phyloP scores from a whole-genome alignment of 2,113 vertebrate genomes.

The Thalassoma bifasciatum region DNA sequence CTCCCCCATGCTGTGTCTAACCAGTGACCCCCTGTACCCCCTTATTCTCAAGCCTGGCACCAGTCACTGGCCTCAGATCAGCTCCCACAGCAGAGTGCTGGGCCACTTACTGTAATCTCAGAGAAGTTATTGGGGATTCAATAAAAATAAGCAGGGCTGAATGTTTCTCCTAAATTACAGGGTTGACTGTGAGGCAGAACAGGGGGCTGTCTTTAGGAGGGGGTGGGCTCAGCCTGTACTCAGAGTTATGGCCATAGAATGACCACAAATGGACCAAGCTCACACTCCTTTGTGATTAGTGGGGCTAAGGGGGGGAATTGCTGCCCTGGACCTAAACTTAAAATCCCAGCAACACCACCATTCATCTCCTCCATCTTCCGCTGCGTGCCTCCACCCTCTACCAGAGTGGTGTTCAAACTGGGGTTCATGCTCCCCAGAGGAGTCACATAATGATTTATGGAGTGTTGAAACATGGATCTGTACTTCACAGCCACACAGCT shows the following conservation, averaged over 20 bases:
- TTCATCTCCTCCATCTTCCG: slow-evolving; percentile 50
- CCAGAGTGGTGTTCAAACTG: slow-evolving; percentile 19
- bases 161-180: slow-evolving; percentile 77
- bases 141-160: slow-evolving; percentile 74
- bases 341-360: slow-evolving; percentile 21
- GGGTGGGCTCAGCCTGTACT: slow-evolving; percentile 26
- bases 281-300: slow-evolving; percentile 67
- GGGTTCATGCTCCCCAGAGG: slow-evolving; percentile 40
- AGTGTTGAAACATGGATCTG: slow-evolving; percentile 56
- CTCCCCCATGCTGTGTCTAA: slow-evolving; percentile 37
- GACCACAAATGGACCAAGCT: slow-evolving; percentile 70
- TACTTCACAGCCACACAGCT: slow-evolving; percentile 48
- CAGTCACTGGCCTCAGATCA: slow-evolving; percentile 54
- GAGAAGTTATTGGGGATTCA: slow-evolving; percentile 72
- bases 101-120: slow-evolving; percentile 46
- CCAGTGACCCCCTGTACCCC: slow-evolving; percentile 53
- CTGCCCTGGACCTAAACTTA: slow-evolving; percentile 47
- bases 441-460: slow-evolving; percentile 50
- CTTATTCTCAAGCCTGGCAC: slow-evolving; percentile 55
- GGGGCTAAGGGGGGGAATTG: slow-evolving; percentile 41
- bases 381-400: slow-evolving; percentile 42
- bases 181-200: slow-evolving; percentile 56
- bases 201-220: neutral
- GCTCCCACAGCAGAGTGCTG: neutral
- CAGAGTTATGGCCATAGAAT: slow-evolving; percentile 58